Percentiles rank a stretch among this genome's conserved stretches.
These are phyloP conservation scores for Meles meles DNA, from an alignment of 2,113 vertebrate genomes.

Conservation along the genomic window DNA sequence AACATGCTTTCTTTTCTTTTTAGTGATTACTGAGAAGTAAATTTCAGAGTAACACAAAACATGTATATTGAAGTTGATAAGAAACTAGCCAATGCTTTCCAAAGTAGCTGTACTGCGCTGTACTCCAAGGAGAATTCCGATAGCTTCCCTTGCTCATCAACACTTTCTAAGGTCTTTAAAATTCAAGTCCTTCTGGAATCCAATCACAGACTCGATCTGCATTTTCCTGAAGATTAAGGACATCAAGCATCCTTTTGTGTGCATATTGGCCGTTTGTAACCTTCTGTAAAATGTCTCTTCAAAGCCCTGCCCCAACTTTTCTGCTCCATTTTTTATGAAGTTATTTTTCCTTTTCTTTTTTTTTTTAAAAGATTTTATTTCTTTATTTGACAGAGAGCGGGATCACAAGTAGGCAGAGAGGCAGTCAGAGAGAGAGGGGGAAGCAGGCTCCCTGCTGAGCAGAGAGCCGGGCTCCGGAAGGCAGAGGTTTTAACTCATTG, in stretches of 20 bases:
- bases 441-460: no score
- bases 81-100: neutral
- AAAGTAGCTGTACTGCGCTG: neutral
- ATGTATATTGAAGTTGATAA: neutral
- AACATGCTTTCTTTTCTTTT: neutral
- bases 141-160: neutral
- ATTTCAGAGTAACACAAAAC: neutral
- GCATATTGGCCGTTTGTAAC: neutral
- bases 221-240: neutral
- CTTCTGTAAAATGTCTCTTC: neutral
- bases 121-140: neutral
- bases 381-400: no score
- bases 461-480: no score
- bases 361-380: no score
- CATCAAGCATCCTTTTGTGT: neutral
- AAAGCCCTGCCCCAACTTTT: neutral
- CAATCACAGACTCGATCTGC: neutral
- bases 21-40: neutral
- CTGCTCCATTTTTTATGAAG: neutral
- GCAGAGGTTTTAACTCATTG: no score
- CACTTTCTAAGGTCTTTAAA: neutral
- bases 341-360: neutral
- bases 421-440: no score
- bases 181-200: neutral
- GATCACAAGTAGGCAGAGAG: no score